Conservation (phyloP, 2,113 vertebrate species). For the Brienomyrus longianalis region DNA sequence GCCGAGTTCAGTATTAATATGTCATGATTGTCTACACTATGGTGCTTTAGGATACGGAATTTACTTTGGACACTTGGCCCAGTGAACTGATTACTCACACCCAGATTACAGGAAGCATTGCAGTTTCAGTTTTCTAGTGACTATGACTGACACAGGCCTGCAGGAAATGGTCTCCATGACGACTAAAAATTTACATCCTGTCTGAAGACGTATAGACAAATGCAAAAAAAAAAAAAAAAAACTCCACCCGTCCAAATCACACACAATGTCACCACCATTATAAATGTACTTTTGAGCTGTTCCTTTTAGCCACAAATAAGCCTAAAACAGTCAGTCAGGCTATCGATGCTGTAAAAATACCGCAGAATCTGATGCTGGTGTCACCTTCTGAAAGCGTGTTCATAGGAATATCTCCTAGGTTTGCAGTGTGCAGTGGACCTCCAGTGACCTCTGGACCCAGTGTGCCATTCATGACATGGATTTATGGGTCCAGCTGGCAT, state of each 20-base stretch:
- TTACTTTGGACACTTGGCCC: background rate
- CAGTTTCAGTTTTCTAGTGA: background rate
- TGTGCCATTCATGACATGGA: background rate
- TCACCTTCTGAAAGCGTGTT: background rate
- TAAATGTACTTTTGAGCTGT: background rate
- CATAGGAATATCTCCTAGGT: background rate
- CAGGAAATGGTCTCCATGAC: slow-evolving; percentile 51
- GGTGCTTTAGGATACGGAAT: background rate
- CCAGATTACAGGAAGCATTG: background rate
- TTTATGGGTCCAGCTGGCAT: background rate
- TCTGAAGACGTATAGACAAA: slow-evolving; percentile 10
- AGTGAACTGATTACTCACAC: background rate
- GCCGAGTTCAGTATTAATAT: background rate
- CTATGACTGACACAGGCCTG: slow-evolving; percentile 23
- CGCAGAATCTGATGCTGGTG: background rate
- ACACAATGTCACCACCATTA: background rate
- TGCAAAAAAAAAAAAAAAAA: background rate
- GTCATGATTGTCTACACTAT: background rate
- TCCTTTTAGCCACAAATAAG: background rate
- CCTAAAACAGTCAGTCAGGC: background rate
- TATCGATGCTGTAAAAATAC: background rate
- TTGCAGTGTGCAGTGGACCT: background rate
- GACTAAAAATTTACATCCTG: slow-evolving; percentile 46
- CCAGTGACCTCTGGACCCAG: background rate
- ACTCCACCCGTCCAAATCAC: background rate